Conservation (phyloP, 1,140 invertebrate species). For the Caerostris darwini region DNA sequence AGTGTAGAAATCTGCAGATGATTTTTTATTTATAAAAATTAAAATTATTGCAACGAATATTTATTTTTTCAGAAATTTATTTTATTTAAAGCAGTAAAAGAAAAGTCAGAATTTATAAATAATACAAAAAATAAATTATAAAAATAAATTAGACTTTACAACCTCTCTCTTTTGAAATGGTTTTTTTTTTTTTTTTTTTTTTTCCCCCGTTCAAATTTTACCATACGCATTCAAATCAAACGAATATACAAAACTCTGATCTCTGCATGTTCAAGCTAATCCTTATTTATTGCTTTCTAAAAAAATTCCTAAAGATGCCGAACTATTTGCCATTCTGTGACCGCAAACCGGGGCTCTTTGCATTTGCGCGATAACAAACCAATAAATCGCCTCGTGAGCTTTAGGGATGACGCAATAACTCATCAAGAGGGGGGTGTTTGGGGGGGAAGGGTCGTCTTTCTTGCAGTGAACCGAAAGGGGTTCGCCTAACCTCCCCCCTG, state of each 20-base stretch:
- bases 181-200: too few relatives aligned
- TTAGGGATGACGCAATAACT: conserved; percentile 45
- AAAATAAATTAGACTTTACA: too few relatives aligned
- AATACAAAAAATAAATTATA: too few relatives aligned
- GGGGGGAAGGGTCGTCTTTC: not conserved
- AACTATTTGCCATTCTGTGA: conserved; percentile 28
- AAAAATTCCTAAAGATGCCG: not conserved
- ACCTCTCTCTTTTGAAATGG: too few relatives aligned
- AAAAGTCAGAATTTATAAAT: too few relatives aligned
- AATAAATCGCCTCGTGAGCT: conserved; percentile 43
- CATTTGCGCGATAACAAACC: conserved; percentile 42
- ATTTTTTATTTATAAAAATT: too few relatives aligned
- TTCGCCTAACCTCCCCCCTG: not conserved
- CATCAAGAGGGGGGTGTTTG: not conserved
- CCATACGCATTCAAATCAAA: too few relatives aligned
- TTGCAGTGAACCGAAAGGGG: conserved; percentile 35
- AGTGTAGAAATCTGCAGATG: too few relatives aligned
- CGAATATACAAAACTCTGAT: not conserved
- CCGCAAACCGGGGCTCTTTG: not conserved
- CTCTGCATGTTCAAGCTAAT: not conserved
- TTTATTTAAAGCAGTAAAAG: too few relatives aligned
- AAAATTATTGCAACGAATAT: too few relatives aligned
- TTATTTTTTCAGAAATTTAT: too few relatives aligned
- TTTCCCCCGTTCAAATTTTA: too few relatives aligned
- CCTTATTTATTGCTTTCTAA: conserved; percentile 18